These are phyloP conservation scores for Zapornia atra DNA, from an alignment of 2,113 vertebrate genomes.

Conservation along the genomic window DNA sequence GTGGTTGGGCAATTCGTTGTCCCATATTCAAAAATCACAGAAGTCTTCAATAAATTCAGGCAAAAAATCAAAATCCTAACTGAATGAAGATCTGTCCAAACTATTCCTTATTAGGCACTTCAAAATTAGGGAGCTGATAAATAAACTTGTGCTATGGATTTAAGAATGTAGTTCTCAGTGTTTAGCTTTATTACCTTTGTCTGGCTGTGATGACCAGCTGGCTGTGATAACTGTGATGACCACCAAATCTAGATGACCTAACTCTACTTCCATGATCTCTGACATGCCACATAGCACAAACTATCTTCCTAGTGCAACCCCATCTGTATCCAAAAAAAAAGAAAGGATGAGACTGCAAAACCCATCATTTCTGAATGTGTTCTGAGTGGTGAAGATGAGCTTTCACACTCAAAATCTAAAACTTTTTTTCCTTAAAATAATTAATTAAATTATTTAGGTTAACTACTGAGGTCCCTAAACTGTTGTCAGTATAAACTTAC, in stretches of 20 bases:
- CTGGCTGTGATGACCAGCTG: too few species aligned
- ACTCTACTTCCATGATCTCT: background rate
- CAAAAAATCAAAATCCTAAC: background rate
- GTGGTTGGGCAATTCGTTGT: background rate
- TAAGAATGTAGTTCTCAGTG: background rate
- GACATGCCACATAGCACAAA: background rate
- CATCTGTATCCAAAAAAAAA: background rate
- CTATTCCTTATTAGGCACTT: background rate
- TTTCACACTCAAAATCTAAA: background rate
- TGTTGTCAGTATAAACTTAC: background rate
- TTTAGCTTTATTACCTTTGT: background rate
- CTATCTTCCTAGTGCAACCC: background rate
- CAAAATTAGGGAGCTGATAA: background rate
- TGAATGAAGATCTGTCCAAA: background rate
- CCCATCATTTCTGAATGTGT: background rate
- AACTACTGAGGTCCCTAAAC: background rate
- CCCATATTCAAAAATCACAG: background rate
- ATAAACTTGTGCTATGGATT: background rate
- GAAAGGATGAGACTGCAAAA: background rate
- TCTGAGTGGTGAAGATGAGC: background rate
- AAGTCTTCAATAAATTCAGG: background rate
- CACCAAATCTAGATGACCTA: background rate
- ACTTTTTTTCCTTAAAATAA: background rate
- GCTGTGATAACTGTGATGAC: too few species aligned
- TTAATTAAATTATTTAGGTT: background rate